A percentile compares a stretch with the other conserved stretches of the same genome.
phyloP scores from a whole-genome alignment of 2,888 invertebrate species.

The Polydrusus pterygomalis region DNA sequence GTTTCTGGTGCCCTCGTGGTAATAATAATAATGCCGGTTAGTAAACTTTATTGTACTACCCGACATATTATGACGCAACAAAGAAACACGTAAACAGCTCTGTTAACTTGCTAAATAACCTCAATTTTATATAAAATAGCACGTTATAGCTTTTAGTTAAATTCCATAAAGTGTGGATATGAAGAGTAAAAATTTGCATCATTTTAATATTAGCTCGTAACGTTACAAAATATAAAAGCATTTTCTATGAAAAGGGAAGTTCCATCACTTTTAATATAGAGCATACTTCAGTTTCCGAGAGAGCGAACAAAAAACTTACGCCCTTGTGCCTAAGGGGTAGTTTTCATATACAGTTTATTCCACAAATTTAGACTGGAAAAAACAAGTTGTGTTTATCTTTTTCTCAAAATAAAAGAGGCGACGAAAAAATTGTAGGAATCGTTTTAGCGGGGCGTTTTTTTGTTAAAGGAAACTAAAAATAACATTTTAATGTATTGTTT shows the following conservation, averaged over 20 bases:
- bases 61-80: neutral
- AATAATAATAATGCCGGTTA: no score
- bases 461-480: neutral
- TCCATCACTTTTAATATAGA: constrained; percentile 53
- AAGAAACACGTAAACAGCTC: constrained; percentile 17
- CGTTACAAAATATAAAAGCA: constrained; percentile 49
- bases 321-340: constrained; percentile 40
- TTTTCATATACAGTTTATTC: constrained; percentile 38
- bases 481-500: neutral
- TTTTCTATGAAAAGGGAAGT: constrained; percentile 49
- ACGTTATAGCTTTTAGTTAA: constrained; percentile 51
- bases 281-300: constrained; percentile 45
- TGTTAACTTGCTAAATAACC: constrained; percentile 37
- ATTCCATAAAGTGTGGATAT: constrained; percentile 51
- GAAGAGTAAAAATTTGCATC: constrained; percentile 50
- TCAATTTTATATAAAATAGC: constrained; percentile 39
- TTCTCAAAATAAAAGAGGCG: neutral
- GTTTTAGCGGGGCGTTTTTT: neutral
- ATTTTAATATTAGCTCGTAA: constrained; percentile 51
- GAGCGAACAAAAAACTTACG: constrained; percentile 39
- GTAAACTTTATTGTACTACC: no score
- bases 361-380: constrained; percentile 17
- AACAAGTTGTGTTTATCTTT: constrained; percentile 6
- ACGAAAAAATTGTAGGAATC: constrained; percentile 15
- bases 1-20: no score